Conservation (phyloP, 2,888 invertebrate species). For the Watsonalla cultraria region DNA sequence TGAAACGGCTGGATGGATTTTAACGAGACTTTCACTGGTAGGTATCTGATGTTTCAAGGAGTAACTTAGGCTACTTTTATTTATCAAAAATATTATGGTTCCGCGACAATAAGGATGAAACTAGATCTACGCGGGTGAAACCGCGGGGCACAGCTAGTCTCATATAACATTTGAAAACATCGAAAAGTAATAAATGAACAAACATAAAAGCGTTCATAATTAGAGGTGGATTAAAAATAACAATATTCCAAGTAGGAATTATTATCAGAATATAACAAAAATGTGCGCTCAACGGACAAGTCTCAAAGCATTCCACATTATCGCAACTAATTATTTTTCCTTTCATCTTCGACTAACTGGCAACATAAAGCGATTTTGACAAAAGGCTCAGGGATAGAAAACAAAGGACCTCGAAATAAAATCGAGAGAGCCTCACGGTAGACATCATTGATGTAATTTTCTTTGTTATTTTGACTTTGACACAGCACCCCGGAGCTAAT, state of each 20-base stretch:
- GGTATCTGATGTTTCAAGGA: too few species aligned
- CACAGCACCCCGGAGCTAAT: constrained; percentile 13
- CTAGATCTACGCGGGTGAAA: too few species aligned
- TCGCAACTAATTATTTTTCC: constrained; percentile 54
- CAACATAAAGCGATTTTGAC: constrained; percentile 51
- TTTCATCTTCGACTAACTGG: constrained; percentile 49
- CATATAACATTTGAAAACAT: too few species aligned
- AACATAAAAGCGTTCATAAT: too few species aligned
- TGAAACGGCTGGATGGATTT: too few species aligned
- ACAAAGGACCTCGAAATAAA: constrained; percentile 56
- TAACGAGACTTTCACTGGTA: too few species aligned
- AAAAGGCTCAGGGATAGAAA: constrained; percentile 42
- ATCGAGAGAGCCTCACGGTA: constrained; percentile 40
- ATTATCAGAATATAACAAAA: constrained; percentile 2
- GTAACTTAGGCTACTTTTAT: too few species aligned
- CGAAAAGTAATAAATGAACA: too few species aligned
- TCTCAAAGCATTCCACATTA: constrained; percentile 29
- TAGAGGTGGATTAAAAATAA: not conserved
- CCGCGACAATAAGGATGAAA: too few species aligned
- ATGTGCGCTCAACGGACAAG: constrained; percentile 11
- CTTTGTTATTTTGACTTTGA: constrained; percentile 49
- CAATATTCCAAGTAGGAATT: not conserved
- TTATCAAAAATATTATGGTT: too few species aligned
- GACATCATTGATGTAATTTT: constrained; percentile 46
- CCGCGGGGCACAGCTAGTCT: too few species aligned